phyloP scores from a whole-genome alignment of 2,113 vertebrate genomes.

The Monopterus albus region DNA sequence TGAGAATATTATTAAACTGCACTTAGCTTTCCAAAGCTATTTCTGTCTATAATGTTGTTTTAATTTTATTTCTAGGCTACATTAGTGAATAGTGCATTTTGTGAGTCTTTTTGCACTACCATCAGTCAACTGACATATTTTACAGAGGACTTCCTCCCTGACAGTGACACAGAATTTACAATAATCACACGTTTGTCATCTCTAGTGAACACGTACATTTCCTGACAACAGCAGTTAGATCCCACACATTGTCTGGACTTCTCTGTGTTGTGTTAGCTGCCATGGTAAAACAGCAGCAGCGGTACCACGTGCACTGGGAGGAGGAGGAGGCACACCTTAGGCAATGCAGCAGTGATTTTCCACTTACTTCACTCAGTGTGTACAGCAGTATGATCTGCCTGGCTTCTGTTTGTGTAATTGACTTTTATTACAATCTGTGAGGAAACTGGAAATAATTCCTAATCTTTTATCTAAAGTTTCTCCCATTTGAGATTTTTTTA shows the following conservation, averaged over 20 bases:
- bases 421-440: too few species aligned
- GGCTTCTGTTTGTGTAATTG: neutral
- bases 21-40: slow-evolving; percentile 19
- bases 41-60: slow-evolving; percentile 26
- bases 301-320: neutral
- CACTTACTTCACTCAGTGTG: slow-evolving; percentile 21
- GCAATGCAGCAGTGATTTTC: slow-evolving; percentile 56
- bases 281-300: slow-evolving; percentile 8
- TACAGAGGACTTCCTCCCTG: too few species aligned
- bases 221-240: slow-evolving; percentile 1
- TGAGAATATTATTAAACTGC: slow-evolving; percentile 18
- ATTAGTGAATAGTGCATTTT: neutral
- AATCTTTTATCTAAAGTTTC: too few species aligned
- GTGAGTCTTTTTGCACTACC: neutral
- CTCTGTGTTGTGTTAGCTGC: neutral
- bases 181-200: neutral
- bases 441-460: too few species aligned
- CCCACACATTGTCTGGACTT: neutral
- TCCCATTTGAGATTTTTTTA: too few species aligned
- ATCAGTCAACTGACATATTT: neutral
- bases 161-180: neutral
- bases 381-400: neutral
- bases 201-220: neutral
- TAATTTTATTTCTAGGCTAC: neutral
- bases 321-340: slow-evolving; percentile 51